A percentile compares a stretch with the other conserved stretches of the same genome.
Conservation (phyloP, 2,888 invertebrate species). For the Drosophila kambysellisi region DNA sequence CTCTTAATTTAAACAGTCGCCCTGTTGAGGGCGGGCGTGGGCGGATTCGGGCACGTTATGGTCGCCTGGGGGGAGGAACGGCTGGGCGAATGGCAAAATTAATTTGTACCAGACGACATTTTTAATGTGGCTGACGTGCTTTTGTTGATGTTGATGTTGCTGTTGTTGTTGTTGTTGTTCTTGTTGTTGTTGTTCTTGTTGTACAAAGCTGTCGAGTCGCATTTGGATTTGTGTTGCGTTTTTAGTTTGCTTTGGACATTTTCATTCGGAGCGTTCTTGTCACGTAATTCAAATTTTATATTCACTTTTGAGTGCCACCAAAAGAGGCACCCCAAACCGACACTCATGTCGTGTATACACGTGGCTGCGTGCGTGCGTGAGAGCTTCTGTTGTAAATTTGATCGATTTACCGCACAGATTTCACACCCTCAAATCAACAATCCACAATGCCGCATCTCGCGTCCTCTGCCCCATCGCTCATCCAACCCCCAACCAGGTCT, state of each 20-base stretch:
- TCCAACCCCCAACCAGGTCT: neutral
- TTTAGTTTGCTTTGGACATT: conserved; percentile 47
- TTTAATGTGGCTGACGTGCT: conserved; percentile 69
- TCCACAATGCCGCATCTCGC: conserved; percentile 4
- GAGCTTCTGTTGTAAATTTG: conserved; percentile 49
- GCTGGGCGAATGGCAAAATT: conserved; percentile 65
- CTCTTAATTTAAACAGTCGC: conserved; percentile 77
- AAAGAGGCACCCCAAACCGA: neutral
- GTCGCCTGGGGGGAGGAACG: conserved; percentile 35
- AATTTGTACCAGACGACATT: conserved; percentile 79
- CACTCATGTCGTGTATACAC: conserved; percentile 14
- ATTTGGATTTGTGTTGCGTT: conserved; percentile 60
- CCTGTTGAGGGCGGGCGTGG: conserved; percentile 27
- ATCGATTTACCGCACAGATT: conserved; percentile 66
- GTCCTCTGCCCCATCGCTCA: neutral
- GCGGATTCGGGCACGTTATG: conserved; percentile 45
- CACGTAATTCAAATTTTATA: conserved; percentile 81
- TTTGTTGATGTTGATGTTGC: conserved; percentile 16
- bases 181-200: conserved; percentile 3
- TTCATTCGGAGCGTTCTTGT: conserved; percentile 57
- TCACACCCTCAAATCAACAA: conserved; percentile 27
- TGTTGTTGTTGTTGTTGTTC: conserved; percentile 9
- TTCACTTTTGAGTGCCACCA: conserved; percentile 57
- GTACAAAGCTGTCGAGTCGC: conserved; percentile 28
- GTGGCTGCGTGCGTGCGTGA: conserved; percentile 41